A percentile compares a stretch with the other conserved stretches of the same genome.
Evolutionary conservation across 2,888 invertebrate species (phyloP).

Genomic region (Cryptophagus acutangulus): DNA sequence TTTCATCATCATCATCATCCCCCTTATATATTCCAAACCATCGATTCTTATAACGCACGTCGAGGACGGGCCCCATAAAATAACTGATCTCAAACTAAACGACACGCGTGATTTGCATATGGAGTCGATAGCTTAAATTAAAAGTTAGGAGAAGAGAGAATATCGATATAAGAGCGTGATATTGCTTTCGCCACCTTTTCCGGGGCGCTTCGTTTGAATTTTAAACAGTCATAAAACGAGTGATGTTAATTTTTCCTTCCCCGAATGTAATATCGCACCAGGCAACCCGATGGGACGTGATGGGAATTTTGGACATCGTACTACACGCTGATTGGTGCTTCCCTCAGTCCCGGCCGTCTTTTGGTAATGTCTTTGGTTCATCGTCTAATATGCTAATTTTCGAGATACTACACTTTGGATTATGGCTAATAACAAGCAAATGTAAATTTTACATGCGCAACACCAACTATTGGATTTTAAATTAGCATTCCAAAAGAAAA

Average conservation of each 20-base stretch:
- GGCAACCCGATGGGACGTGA: slow-evolving; percentile 36
- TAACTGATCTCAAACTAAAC: slow-evolving; percentile 45
- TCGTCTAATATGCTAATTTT: slow-evolving; percentile 38
- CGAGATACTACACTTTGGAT: slow-evolving; percentile 34
- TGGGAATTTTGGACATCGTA: slow-evolving; percentile 27
- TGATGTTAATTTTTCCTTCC: slow-evolving; percentile 49
- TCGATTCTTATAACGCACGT: slow-evolving; percentile 33
- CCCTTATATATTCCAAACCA: slow-evolving; percentile 25
- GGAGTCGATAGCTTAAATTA: slow-evolving; percentile 45
- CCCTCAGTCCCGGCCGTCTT: slow-evolving; percentile 19
- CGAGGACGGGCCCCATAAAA: slow-evolving; percentile 40
- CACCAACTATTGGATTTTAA: slow-evolving; percentile 26
- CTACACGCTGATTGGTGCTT: slow-evolving; percentile 35
- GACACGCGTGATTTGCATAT: slow-evolving; percentile 48
- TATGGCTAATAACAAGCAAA: slow-evolving; percentile 38
- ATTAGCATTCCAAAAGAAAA: no score
- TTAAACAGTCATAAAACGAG: slow-evolving; percentile 50
- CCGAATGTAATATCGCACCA: slow-evolving; percentile 45
- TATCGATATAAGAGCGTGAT: slow-evolving; percentile 6
- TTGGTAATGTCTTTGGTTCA: slow-evolving; percentile 28
- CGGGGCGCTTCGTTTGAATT: slow-evolving; percentile 30
- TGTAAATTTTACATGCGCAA: slow-evolving; percentile 29
- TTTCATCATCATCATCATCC: slow-evolving; percentile 20
- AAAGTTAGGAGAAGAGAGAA: slow-evolving; percentile 26
- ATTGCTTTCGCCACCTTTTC: slow-evolving; percentile 25